Conservation (phyloP, 2,113 vertebrate species). For the Caranx melampygus region DNA sequence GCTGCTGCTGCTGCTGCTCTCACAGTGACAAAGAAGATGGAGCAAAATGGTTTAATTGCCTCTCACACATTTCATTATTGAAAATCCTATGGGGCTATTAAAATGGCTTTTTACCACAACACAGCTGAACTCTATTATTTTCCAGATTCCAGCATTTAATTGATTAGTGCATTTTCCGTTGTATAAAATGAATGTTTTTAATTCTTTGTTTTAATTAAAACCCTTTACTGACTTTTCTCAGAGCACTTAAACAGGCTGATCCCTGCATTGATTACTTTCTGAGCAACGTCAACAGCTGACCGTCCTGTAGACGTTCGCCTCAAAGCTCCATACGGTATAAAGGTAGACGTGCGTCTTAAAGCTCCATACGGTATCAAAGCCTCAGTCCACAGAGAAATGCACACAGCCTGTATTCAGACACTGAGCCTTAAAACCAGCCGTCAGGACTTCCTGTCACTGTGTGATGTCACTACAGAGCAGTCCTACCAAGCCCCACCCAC, state of each 20-base stretch:
- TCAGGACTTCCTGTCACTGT: too few species aligned
- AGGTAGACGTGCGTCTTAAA: too few species aligned
- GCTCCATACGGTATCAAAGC: too few species aligned
- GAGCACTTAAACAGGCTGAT: not conserved
- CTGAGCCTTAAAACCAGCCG: too few species aligned
- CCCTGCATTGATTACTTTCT: not conserved
- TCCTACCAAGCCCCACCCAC: too few species aligned
- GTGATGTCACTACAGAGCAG: too few species aligned
- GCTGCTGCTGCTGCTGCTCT: constrained; percentile 1
- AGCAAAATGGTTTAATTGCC: constrained; percentile 10
- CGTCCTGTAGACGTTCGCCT: not conserved
- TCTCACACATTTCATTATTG: constrained; percentile 11
- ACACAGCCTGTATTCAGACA: too few species aligned
- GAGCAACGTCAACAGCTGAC: not conserved
- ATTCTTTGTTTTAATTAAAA: constrained; percentile 16
- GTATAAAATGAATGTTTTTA: not conserved
- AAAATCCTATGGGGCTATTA: not conserved
- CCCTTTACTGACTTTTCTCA: not conserved
- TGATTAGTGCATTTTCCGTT: not conserved
- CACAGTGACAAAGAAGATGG: not conserved
- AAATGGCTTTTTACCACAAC: constrained; percentile 1
- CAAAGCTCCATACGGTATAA: too few species aligned
- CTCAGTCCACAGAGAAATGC: too few species aligned
- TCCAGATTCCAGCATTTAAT: not conserved
- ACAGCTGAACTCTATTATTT: constrained; percentile 4